phyloP scores from a whole-genome alignment of 2,113 vertebrate genomes.

The Sebastes schlegelii region DNA sequence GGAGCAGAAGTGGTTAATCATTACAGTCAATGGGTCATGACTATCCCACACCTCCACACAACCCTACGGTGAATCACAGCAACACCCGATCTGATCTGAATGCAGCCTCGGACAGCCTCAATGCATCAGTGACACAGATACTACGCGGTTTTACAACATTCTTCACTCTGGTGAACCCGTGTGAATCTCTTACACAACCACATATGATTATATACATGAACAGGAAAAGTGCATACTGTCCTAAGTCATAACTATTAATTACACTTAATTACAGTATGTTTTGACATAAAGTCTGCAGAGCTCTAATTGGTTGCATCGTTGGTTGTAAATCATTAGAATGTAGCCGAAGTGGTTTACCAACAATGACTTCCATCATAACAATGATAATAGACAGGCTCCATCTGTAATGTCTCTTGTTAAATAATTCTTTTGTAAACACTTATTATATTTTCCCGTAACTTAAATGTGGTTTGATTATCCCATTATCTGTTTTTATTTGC shows the following conservation, averaged over 20 bases:
- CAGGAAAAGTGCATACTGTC: background rate
- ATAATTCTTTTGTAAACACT: background rate
- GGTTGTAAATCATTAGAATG: background rate
- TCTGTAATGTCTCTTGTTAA: background rate
- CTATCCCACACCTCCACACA: too few relatives aligned
- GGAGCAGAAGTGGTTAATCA: too few relatives aligned
- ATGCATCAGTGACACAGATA: background rate
- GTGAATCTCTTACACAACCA: background rate
- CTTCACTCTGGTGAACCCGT: background rate
- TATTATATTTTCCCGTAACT: background rate
- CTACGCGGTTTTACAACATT: conserved; percentile 5
- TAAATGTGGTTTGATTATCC: background rate
- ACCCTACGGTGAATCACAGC: too few relatives aligned
- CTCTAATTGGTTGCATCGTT: too few relatives aligned
- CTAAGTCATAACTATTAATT: background rate
- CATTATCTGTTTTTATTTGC: background rate
- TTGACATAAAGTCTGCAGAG: background rate
- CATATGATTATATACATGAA: background rate
- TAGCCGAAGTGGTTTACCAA: background rate
- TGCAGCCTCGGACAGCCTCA: background rate
- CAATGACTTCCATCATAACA: background rate
- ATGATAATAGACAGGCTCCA: background rate
- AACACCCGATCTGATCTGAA: too few relatives aligned
- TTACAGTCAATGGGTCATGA: too few relatives aligned
- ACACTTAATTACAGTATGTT: background rate